Evolutionary conservation across 2,113 vertebrate genomes (phyloP).

Genomic region (Oncorhynchus masou): DNA sequence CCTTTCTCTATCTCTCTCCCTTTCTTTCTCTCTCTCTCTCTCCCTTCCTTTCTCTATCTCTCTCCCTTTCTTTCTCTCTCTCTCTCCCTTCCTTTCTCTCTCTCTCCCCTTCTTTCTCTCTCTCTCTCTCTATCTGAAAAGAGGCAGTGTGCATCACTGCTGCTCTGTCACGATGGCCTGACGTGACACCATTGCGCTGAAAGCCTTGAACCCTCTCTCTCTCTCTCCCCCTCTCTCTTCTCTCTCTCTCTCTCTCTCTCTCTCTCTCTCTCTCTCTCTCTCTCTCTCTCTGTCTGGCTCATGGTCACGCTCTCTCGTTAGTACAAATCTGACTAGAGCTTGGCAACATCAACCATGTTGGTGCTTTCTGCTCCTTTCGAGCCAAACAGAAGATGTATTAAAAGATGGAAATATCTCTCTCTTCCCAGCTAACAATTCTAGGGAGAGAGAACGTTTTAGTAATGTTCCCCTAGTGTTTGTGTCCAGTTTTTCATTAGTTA

Average conservation of each 20-base stretch:
- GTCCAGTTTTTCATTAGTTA: too few relatives aligned
- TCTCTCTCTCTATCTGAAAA: neutral
- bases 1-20: neutral
- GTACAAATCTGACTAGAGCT: neutral
- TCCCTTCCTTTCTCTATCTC: too few relatives aligned
- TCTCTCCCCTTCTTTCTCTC: neutral
- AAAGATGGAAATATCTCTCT: neutral
- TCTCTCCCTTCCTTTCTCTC: slow-evolving; percentile 6
- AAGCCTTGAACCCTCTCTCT: slow-evolving; percentile 17
- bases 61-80: too few relatives aligned
- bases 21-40: too few relatives aligned
- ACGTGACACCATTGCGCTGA: slow-evolving; percentile 1
- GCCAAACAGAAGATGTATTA: neutral
- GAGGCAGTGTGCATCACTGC: neutral
- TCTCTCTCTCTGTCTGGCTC: neutral
- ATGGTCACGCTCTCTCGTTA: neutral
- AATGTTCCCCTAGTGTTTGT: too few relatives aligned
- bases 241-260: slow-evolving; percentile 15
- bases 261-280: slow-evolving; percentile 52
- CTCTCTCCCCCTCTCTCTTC: slow-evolving; percentile 7
- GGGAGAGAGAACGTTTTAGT: neutral
- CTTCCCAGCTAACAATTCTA: neutral
- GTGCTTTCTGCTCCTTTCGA: neutral
- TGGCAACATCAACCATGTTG: neutral
- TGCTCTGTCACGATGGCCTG: slow-evolving; percentile 4